phyloP scores from a whole-genome alignment of 2,797 vertebrate species.

The Pitangus sulphuratus region DNA sequence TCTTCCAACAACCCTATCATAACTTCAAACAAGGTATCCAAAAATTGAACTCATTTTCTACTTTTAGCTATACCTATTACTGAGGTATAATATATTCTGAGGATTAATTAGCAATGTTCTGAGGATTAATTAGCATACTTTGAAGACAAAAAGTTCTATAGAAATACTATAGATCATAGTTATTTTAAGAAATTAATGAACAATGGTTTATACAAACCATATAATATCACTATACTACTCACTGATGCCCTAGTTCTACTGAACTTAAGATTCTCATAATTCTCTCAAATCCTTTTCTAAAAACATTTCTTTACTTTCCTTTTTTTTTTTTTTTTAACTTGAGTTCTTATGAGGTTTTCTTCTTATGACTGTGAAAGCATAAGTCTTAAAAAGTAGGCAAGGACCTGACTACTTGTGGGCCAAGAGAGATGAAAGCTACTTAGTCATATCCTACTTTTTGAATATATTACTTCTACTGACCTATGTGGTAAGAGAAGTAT shows the following conservation, averaged over 20 bases:
- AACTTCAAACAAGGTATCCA: neutral
- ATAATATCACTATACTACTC: neutral
- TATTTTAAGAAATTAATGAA: neutral
- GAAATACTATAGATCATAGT: neutral
- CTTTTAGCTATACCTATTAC: neutral
- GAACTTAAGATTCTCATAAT: neutral
- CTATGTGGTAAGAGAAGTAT: neutral
- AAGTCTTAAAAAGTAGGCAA: neutral
- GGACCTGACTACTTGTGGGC: neutral
- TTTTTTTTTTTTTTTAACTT: too few relatives aligned
- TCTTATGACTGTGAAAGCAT: neutral
- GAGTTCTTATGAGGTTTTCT: neutral
- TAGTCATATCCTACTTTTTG: neutral
- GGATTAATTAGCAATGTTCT: neutral
- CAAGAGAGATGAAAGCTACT: neutral
- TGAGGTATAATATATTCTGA: neutral
- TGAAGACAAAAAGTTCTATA: neutral
- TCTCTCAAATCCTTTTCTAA: neutral
- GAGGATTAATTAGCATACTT: neutral
- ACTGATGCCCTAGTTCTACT: neutral
- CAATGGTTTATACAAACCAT: neutral
- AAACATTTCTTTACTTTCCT: neutral
- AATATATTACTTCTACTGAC: neutral
- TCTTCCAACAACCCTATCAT: neutral
- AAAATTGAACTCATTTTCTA: neutral